phyloP scores from a whole-genome alignment of 1,140 invertebrate species.

The Ridgeia piscesae region DNA sequence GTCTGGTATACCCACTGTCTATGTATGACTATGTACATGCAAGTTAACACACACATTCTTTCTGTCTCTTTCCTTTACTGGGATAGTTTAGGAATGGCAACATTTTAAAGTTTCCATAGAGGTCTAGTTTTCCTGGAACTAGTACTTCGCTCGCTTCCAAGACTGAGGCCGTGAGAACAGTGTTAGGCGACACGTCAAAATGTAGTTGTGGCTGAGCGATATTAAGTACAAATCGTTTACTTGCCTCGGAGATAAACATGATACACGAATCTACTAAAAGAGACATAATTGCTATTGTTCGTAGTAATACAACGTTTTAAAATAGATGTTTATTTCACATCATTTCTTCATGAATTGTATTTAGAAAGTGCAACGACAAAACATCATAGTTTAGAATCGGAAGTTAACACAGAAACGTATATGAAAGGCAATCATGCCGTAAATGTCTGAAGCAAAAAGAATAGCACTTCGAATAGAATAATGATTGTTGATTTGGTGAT shows the following conservation, averaged over 20 bases:
- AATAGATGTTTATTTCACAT: not conserved
- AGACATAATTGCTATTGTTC: constrained; percentile 39
- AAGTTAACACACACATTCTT: too few relatives aligned
- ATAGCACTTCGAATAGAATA: too few relatives aligned
- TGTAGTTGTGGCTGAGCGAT: constrained; percentile 15
- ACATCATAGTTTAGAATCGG: not conserved
- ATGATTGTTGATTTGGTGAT: too few relatives aligned
- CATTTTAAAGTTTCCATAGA: too few relatives aligned
- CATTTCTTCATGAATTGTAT: not conserved
- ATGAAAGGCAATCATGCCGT: not conserved
- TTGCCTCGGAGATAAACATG: constrained; percentile 52
- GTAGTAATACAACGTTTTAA: not conserved
- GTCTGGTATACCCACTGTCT: too few relatives aligned
- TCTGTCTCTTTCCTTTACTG: too few relatives aligned
- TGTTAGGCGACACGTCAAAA: not conserved
- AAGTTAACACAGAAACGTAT: not conserved
- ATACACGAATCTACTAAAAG: constrained; percentile 51
- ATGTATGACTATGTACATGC: too few relatives aligned
- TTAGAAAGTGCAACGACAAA: not conserved
- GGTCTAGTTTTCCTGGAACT: too few relatives aligned
- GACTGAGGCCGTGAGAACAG: too few relatives aligned
- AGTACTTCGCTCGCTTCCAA: too few relatives aligned
- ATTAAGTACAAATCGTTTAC: constrained; percentile 1
- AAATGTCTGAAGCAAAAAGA: too few relatives aligned
- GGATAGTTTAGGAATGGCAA: too few relatives aligned